Percentiles rank a stretch among this genome's conserved stretches.
Evolutionary conservation across 2,888 invertebrate genomes (phyloP).

Genomic region (Calliphora vomitoria): DNA sequence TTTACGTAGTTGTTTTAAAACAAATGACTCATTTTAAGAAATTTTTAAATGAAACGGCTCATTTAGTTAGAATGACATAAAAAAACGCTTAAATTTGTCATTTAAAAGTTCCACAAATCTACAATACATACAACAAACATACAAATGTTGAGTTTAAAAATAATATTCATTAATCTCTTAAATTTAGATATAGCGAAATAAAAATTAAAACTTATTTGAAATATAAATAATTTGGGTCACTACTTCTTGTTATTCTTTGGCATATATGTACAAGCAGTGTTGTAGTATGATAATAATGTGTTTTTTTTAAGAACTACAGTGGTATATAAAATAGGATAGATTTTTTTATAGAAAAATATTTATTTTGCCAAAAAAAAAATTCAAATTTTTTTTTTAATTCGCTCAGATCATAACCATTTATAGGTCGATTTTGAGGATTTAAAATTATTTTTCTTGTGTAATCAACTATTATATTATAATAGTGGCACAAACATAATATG

Average conservation of each 20-base stretch:
- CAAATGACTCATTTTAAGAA: constrained; percentile 49
- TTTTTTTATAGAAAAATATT: not conserved
- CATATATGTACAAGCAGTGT: not conserved
- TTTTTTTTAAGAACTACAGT: constrained; percentile 10
- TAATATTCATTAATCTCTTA: constrained; percentile 31
- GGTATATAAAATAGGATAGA: not conserved
- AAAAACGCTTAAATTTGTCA: constrained; percentile 62
- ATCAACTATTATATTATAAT: too few relatives aligned
- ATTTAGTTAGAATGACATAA: constrained; percentile 24
- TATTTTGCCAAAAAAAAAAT: not conserved
- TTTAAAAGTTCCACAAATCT: constrained; percentile 34
- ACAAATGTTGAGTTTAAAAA: constrained; percentile 29
- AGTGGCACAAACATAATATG: too few relatives aligned
- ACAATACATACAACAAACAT: not conserved
- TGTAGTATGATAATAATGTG: not conserved
- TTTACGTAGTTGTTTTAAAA: constrained; percentile 18
- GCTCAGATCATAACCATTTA: too few relatives aligned
- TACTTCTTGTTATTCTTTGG: constrained; percentile 10
- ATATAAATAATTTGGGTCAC: constrained; percentile 56
- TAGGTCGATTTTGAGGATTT: too few relatives aligned
- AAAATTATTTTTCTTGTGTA: too few relatives aligned
- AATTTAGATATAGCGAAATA: constrained; percentile 13
- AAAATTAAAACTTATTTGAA: constrained; percentile 46
- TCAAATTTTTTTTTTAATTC: not conserved
- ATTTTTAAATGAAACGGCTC: constrained; percentile 17